A percentile compares a stretch with the other conserved stretches of the same genome.
Conservation (phyloP, 2,888 invertebrate genomes). For the Pyrocoelia pectoralis region DNA sequence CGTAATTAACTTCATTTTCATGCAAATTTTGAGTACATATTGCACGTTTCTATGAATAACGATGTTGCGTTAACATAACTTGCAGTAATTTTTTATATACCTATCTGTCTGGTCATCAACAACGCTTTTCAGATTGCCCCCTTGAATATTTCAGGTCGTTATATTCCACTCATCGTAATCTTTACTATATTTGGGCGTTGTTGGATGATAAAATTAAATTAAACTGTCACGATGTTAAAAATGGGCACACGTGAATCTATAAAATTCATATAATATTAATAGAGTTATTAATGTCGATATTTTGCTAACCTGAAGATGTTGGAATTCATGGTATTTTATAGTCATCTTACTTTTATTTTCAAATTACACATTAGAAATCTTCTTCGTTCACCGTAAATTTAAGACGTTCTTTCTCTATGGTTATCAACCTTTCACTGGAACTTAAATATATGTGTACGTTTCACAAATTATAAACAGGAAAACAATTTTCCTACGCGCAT, state of each 20-base stretch:
- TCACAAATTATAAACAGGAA: slow-evolving; percentile 38
- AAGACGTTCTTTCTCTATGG: slow-evolving; percentile 23
- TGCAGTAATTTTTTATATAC: too few species aligned
- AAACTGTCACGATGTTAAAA: too few species aligned
- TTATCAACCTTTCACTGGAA: slow-evolving; percentile 40
- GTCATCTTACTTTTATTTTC: background rate
- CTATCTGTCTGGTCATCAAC: too few species aligned
- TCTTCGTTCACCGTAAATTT: slow-evolving; percentile 5
- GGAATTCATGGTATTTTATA: background rate
- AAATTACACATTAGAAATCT: background rate
- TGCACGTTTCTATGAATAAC: too few species aligned
- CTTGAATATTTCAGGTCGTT: too few species aligned
- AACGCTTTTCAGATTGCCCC: too few species aligned
- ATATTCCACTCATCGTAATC: too few species aligned
- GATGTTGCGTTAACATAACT: too few species aligned
- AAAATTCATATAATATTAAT: background rate
- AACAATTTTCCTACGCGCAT: slow-evolving; percentile 43
- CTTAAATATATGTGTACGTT: slow-evolving; percentile 32
- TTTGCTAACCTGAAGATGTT: background rate
- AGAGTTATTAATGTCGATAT: background rate
- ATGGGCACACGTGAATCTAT: background rate
- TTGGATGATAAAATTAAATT: too few species aligned
- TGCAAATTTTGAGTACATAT: too few species aligned
- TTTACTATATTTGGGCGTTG: too few species aligned
- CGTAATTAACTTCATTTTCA: too few species aligned